These are phyloP conservation scores for Pristionchus maxplancki DNA, from an alignment of 2,888 invertebrate species.

Conservation along the genomic window DNA sequence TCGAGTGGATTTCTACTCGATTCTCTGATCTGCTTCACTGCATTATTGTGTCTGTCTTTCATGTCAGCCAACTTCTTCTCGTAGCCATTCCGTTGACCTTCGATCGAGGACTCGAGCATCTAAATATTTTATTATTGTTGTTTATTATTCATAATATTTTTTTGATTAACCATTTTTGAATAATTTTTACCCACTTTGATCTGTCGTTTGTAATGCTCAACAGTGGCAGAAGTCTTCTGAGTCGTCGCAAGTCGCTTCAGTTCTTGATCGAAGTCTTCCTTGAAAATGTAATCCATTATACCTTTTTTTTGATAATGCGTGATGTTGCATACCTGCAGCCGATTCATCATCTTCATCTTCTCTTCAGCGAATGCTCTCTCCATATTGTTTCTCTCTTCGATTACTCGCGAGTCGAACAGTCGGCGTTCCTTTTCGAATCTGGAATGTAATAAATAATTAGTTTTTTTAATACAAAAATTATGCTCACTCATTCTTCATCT, in stretches of 20 bases:
- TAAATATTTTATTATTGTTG: conserved; percentile 47
- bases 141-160: neutral
- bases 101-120: conserved; percentile 62
- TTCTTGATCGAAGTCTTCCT: conserved; percentile 60
- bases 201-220: conserved; percentile 59
- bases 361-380: conserved; percentile 63
- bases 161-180: neutral
- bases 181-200: conserved; percentile 57
- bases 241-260: conserved; percentile 54
- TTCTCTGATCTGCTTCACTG: conserved; percentile 12
- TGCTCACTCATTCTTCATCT: conserved; percentile 49
- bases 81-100: conserved; percentile 65
- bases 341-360: conserved; percentile 65
- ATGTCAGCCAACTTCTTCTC: conserved; percentile 59
- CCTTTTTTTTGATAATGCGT: neutral
- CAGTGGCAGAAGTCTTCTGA: conserved; percentile 52
- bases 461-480: neutral
- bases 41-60: conserved; percentile 56
- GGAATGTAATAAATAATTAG: neutral
- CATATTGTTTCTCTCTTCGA: conserved; percentile 56
- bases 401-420: conserved; percentile 49
- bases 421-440: conserved; percentile 56
- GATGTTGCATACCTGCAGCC: conserved; percentile 57
- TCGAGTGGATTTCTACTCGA: neutral
- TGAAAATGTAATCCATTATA: too few species aligned